Base-by-base conservation (phyloP, 1,140 invertebrate genomes). In the Leptopilina boulardi region DNA sequence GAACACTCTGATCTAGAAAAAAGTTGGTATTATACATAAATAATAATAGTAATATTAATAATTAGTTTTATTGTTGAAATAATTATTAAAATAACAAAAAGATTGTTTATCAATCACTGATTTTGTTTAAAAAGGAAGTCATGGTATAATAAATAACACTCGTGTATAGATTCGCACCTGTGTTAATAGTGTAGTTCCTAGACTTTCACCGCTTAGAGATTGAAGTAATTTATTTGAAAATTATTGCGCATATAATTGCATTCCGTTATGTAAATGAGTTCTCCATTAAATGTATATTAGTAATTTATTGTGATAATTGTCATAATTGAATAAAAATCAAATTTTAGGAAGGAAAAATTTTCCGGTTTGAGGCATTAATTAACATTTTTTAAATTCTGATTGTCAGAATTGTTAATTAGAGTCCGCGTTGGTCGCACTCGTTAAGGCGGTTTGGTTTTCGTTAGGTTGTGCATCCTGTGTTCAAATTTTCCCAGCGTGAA, bases 231-330 rank as follows among this genome's bases (percentile, higher is more conserved):
- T 30, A 23, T 34, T n/a, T 66, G 59, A 30, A 30, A 66, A 66
- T 66, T 66, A 66, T 66, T 66, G 26, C 30, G 26, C 23, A 66
- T 30, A 23, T 30, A 66, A 66, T 66, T 66, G 21, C 59, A 30
- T 13, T 66, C 26, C 59, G 59, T 66, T 66, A 66, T 66, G 26
- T 30, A 66, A 66, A 66, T 66, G 59, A 66, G 59, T 66, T n/a
- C 26, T 66, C 23, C 26, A 66, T 66, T 11, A 66, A 66, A 11
- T 66, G 13, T 66, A 4, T 66, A 66, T 66, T 51, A 51, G 26
- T 30, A n/a, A 18, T 26, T 66, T 10, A 54, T 54, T 54, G 11
- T 54, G 2, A 66, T 66, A 30, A 66, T 66, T 23, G 4, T 15
- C n/a, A 30, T 30, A 34, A 66, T 26, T 66, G 15, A 30, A 15